These are phyloP conservation scores for Malurus elegans DNA, from an alignment of 2,113 vertebrate genomes.

Conservation along the genomic window DNA sequence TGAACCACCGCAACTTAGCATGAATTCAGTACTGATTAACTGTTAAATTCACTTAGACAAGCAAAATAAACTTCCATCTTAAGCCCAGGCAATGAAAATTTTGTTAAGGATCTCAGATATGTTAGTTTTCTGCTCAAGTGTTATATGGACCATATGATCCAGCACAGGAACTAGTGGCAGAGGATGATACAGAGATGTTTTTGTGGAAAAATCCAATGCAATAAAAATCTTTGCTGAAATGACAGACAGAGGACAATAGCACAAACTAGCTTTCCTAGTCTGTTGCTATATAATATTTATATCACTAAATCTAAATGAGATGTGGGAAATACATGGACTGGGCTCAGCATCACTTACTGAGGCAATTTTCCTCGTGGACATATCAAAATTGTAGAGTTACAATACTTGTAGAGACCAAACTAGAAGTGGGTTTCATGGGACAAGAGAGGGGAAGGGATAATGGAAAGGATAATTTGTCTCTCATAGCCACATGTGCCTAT, in stretches of 20 bases:
- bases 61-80: background rate
- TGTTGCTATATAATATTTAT: background rate
- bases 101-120: background rate
- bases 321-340: background rate
- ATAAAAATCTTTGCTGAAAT: background rate
- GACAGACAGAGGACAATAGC: background rate
- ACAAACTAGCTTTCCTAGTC: background rate
- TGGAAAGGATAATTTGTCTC: background rate
- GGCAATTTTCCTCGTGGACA: background rate
- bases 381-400: background rate
- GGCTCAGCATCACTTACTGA: background rate
- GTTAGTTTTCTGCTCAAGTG: background rate
- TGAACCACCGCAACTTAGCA: background rate
- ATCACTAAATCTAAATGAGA: background rate
- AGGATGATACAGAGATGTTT: background rate
- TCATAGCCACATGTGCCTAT: accelerated
- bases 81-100: background rate
- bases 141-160: background rate
- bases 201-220: background rate
- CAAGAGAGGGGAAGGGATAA: background rate
- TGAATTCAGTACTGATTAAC: background rate
- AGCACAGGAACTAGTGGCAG: background rate
- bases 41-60: background rate
- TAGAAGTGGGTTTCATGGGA: background rate
- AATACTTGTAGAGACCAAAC: background rate